Evolutionary conservation across 2,113 vertebrate genomes (phyloP).

Genomic region (Ifrita kowaldi): DNA sequence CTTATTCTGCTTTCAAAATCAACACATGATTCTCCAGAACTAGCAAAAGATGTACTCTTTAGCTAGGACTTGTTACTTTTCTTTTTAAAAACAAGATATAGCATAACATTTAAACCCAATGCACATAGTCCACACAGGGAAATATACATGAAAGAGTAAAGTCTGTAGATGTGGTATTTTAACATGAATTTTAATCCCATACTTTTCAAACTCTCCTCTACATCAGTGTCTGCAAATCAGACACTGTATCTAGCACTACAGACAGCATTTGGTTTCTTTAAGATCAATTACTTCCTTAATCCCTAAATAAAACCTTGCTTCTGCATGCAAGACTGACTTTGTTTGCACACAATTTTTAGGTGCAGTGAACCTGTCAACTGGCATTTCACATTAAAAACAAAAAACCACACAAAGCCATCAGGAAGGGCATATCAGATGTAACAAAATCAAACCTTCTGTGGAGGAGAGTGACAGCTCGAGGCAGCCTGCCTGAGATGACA

Average conservation of each 20-base stretch:
- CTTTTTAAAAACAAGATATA: neutral
- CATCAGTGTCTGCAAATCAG: neutral
- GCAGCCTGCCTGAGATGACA: neutral
- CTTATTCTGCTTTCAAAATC: neutral
- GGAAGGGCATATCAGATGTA: fast-evolving
- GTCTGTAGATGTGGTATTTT: neutral
- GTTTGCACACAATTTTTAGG: neutral
- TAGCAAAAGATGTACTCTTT: neutral
- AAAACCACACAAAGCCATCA: neutral
- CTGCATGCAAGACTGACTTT: neutral
- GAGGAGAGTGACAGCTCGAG: neutral
- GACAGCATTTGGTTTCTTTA: neutral
- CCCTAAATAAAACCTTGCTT: neutral
- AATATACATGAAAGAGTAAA: neutral
- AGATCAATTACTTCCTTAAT: neutral
- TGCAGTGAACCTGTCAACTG: neutral
- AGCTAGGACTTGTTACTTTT: neutral
- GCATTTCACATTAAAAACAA: neutral
- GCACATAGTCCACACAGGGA: fast-evolving
- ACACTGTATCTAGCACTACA: neutral
- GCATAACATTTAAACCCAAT: neutral
- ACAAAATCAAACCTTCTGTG: neutral
- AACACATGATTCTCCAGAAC: neutral
- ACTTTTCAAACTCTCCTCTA: neutral
- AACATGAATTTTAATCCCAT: neutral